Percentiles rank a stretch among this genome's conserved stretches.
phyloP scores from a whole-genome alignment of 30 jellyfish, hydroid and myxozoan species.

The Chrysaora quinquecirrha region DNA sequence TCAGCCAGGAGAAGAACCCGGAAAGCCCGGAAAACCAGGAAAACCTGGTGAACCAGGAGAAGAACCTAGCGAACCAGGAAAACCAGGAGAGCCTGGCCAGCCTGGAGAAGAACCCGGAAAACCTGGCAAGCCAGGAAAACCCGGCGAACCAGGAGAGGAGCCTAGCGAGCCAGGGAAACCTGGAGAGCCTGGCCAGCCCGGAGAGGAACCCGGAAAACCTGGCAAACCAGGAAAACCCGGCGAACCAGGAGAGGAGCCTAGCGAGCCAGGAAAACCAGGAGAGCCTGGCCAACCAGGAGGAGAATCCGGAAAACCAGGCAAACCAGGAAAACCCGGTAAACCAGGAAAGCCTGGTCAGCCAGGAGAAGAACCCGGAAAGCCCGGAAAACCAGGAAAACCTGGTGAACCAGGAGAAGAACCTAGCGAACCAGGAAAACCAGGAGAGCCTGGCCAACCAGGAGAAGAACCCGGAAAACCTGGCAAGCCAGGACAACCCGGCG shows the following conservation, averaged over 20 bases:
- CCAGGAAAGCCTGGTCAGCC: conserved; percentile 18
- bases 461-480: conserved; percentile 21
- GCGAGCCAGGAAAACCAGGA: conserved; percentile 10
- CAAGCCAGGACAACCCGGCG: conserved; percentile 2
- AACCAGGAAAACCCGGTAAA: conserved; percentile 38
- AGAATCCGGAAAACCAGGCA: conserved; percentile 44
- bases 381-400: conserved; percentile 4
- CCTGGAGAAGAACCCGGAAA: conserved; percentile 6
- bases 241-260: conserved; percentile 23
- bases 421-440: conserved; percentile 4
- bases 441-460: conserved; percentile 4
- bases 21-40: conserved; percentile 4
- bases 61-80: not conserved
- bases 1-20: conserved; percentile 11
- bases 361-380: conserved; percentile 20
- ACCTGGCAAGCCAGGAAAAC: conserved; percentile 4
- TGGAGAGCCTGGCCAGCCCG: conserved; percentile 13
- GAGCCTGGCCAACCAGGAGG: conserved; percentile 44
- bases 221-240: conserved; percentile 56
- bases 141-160: conserved; percentile 12
- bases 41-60: conserved; percentile 12
- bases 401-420: not conserved
- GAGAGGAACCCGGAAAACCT: conserved; percentile 33
- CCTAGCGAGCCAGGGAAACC: conserved; percentile 4
- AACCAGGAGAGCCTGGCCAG: conserved; percentile 1